Evolutionary conservation across 2,888 invertebrate genomes (phyloP).

Genomic region (Yponomeuta malinellus): DNA sequence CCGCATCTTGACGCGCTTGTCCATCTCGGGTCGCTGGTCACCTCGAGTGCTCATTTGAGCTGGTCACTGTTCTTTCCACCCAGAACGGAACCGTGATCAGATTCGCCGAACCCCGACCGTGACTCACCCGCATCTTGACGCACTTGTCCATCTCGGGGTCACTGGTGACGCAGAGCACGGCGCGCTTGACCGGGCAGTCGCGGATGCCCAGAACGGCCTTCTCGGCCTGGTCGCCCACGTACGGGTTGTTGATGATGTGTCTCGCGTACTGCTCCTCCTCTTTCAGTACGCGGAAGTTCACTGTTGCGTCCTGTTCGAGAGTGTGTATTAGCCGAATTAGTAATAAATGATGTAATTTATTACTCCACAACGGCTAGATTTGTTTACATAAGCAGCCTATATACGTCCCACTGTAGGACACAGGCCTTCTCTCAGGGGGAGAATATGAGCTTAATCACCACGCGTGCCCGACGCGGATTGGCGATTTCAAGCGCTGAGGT

Average conservation of each 20-base stretch:
- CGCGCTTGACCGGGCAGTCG: conserved; percentile 89
- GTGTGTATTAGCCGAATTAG: no score
- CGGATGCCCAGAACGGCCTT: conserved; percentile 84
- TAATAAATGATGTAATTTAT: no score
- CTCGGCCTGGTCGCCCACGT: conserved; percentile 78
- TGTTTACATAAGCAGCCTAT: no score
- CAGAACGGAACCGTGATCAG: no score
- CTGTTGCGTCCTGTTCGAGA: conserved; percentile 80
- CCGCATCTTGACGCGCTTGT: background rate
- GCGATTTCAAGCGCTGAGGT: no score
- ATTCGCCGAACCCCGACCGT: no score
- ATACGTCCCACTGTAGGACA: no score
- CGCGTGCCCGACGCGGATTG: no score
- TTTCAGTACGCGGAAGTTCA: conserved; percentile 77
- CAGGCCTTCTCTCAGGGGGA: no score
- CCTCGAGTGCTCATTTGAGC: background rate
- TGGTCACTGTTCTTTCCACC: no score
- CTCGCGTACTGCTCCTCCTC: conserved; percentile 86
- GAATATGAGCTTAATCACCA: no score
- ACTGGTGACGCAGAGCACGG: conserved; percentile 93
- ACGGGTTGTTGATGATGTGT: conserved; percentile 79
- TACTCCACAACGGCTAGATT: no score
- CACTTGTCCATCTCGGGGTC: conserved; percentile 94
- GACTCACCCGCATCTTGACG: conserved; percentile 88
- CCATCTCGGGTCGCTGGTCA: background rate